Evolutionary conservation across 2,797 vertebrate genomes (phyloP).

Genomic region (Taeniopygia guttata): DNA sequence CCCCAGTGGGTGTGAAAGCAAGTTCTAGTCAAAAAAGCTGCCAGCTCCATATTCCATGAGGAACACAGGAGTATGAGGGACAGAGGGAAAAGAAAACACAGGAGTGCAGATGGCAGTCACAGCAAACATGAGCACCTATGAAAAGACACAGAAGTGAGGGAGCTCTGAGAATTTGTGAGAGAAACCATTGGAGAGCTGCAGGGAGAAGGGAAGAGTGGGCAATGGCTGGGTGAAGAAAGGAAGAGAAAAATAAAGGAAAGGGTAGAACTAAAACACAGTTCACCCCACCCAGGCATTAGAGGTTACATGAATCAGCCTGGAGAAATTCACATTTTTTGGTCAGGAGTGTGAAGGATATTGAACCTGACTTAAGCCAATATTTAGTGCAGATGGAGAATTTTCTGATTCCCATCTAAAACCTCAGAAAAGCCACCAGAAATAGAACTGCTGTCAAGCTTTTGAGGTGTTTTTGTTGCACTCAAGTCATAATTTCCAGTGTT

Average conservation of each 20-base stretch:
- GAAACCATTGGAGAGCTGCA: neutral
- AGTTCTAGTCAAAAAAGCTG: neutral
- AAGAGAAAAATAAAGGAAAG: neutral
- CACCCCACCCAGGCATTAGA: neutral
- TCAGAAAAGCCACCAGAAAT: neutral
- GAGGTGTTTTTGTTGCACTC: neutral
- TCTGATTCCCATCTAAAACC: neutral
- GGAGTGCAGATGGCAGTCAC: neutral
- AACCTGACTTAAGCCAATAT: neutral
- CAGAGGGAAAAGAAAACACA: neutral
- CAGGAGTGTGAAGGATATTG: neutral
- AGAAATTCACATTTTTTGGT: neutral
- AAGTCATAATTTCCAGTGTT: neutral
- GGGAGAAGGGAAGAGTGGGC: neutral
- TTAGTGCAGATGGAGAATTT: neutral
- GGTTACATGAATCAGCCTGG: accelerated
- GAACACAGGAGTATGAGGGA: neutral
- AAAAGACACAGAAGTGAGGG: neutral
- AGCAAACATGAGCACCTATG: neutral
- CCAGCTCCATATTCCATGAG: neutral
- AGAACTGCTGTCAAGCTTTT: neutral
- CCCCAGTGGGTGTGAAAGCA: slow-evolving; percentile 11
- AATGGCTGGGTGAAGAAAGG: neutral
- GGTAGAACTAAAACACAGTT: neutral
- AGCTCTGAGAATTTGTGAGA: neutral